Evolutionary conservation across 2,888 invertebrate species (phyloP), one percentile per base, ranked within the genome.

Genomic region (Panzeria rudis): DNA sequence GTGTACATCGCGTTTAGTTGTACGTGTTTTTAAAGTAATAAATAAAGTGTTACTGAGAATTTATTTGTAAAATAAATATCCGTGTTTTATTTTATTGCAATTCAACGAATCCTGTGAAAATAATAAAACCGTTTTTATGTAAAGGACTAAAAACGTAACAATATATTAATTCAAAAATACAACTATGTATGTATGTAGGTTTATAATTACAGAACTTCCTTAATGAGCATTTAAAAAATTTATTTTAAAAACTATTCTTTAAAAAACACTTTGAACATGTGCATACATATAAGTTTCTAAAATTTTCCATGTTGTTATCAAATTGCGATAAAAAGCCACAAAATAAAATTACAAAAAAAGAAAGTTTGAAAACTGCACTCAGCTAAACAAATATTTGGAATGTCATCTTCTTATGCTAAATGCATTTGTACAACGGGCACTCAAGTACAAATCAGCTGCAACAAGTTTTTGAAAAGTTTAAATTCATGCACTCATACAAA

Each of bases 391-490:
- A 80, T 73, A 80, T 80, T 80, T 80, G n/a, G 44, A 29, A 66
- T 80, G 80, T 66, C 78, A 71, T 69, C 66, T 80, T 17, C 59
- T 66, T 47, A 73, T 50, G 59, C 20, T 66, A 59, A 73, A 73
- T 73, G 80, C 66, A 64, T 72, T 66, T 73, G 61, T 52, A 69
- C n/a, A 68, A 73, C 20, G 38, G 15, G 41, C 56, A 59, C 80
- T 68, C 38, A 66, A 73, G 77, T 66, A 77, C 64, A 83, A 83
- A 83, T 83, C 76, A 59, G 64, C 68, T 71, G 69, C 82, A 83
- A 83, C 82, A 83, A 83, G 82, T 83, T 83, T 69, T 76, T 23
- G 17, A 62, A 82, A 82, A 80, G 50, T 73, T 80, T 72, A 52
- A 62, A 62, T 47, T 38, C 64, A 66, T 6, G 44, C 41, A 52